Conservation (phyloP, 2,888 invertebrate genomes). For the Volucella inanis region DNA sequence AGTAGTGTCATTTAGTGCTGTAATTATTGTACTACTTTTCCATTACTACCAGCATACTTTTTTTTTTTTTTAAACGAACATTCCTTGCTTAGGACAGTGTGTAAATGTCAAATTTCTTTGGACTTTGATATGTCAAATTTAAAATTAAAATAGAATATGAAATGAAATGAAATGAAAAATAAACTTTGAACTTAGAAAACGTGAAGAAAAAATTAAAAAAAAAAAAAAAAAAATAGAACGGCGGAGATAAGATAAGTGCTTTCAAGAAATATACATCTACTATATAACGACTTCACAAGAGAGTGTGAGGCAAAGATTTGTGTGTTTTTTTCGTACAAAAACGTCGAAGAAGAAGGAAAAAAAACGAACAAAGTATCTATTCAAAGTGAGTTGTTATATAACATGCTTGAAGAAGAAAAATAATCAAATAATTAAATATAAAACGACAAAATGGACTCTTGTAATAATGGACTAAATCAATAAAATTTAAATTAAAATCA, state of each 20-base stretch:
- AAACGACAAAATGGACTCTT: constrained; percentile 44
- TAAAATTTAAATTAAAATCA: not conserved
- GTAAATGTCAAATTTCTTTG: constrained; percentile 64
- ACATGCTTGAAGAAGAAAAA: constrained; percentile 32
- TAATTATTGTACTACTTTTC: constrained; percentile 38
- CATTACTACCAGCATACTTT: constrained; percentile 24
- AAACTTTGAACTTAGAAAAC: constrained; percentile 52
- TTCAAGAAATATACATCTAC: constrained; percentile 39
- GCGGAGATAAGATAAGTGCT: constrained; percentile 72
- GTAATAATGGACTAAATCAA: constrained; percentile 15
- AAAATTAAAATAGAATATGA: not conserved
- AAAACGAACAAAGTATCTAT: constrained; percentile 47
- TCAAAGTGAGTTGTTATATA: constrained; percentile 71
- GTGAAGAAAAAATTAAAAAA: constrained; percentile 49
- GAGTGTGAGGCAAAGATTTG: constrained; percentile 48
- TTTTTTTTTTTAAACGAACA: constrained; percentile 10
- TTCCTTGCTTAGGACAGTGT: constrained; percentile 29
- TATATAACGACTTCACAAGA: constrained; percentile 34
- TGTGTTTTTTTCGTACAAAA: constrained; percentile 51
- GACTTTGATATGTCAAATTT: constrained; percentile 67
- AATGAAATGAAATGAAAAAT: constrained; percentile 35
- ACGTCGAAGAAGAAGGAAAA: constrained; percentile 12
- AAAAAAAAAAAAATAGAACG: constrained; percentile 64
- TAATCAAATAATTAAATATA: constrained; percentile 6
- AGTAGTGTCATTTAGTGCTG: constrained; percentile 60